Evolutionary conservation across 2,888 invertebrate genomes (phyloP).

Genomic region (Patella depressa): DNA sequence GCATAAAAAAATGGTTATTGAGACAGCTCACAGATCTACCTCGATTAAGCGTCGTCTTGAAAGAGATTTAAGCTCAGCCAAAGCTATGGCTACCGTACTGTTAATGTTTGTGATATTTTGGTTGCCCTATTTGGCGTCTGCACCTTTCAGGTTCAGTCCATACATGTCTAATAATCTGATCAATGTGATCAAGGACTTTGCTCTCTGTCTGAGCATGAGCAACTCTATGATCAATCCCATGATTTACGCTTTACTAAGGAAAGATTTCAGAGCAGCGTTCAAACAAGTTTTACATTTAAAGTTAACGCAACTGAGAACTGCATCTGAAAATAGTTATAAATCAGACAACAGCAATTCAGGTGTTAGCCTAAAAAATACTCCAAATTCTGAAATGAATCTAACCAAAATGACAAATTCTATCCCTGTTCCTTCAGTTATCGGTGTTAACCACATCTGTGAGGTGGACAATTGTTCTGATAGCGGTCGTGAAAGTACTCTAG

Average conservation of each 20-base stretch:
- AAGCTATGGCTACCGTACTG: slow-evolving; percentile 38
- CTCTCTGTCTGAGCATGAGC: slow-evolving; percentile 36
- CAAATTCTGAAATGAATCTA: too few species aligned
- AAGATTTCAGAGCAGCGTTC: slow-evolving; percentile 39
- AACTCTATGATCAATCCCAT: slow-evolving; percentile 39
- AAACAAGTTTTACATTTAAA: slow-evolving; percentile 13
- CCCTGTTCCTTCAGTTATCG: too few species aligned
- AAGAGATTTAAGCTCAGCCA: slow-evolving; percentile 34
- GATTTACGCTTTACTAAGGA: slow-evolving; percentile 34
- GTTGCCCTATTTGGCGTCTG: slow-evolving; percentile 41
- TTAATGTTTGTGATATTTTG: slow-evolving; percentile 47
- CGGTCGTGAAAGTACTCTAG: too few species aligned
- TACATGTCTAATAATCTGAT: slow-evolving; percentile 26
- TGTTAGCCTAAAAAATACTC: too few species aligned
- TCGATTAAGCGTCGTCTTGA: slow-evolving; percentile 8
- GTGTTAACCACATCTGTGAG: too few species aligned
- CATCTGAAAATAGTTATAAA: too few species aligned
- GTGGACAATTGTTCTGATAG: too few species aligned
- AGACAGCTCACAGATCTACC: not conserved
- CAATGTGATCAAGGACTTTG: slow-evolving; percentile 39
- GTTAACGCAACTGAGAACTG: not conserved
- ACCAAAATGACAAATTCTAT: too few species aligned
- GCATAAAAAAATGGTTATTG: slow-evolving; percentile 19
- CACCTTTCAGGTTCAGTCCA: slow-evolving; percentile 38
- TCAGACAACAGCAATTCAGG: too few species aligned